These are phyloP conservation scores for Dipodomys spectabilis DNA, from an alignment of 2,113 vertebrate species.

Conservation along the genomic window DNA sequence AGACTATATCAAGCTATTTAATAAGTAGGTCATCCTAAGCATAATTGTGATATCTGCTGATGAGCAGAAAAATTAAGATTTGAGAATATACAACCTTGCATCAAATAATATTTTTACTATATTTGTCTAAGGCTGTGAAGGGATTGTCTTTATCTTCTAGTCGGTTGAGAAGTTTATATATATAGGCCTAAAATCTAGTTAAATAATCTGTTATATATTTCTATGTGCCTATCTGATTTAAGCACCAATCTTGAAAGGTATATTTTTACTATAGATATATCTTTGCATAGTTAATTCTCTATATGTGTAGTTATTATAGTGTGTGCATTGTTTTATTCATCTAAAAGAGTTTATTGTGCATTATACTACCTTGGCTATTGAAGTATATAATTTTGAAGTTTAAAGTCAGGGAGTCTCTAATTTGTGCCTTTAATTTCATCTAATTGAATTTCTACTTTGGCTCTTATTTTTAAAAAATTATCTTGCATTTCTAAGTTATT, in stretches of 20 bases:
- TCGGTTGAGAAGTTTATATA: not conserved
- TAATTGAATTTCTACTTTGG: not conserved
- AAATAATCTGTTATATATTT: not conserved
- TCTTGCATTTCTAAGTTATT: not conserved
- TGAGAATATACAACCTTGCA: not conserved
- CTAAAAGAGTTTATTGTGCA: not conserved
- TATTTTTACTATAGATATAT: not conserved
- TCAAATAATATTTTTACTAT: no score
- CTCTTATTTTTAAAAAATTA: not conserved
- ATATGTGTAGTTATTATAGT: not conserved
- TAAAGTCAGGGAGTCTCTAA: not conserved
- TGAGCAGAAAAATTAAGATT: not conserved
- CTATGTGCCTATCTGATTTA: not conserved
- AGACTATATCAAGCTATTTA: not conserved
- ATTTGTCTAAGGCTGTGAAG: not conserved
- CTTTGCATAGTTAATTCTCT: not conserved
- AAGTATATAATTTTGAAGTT: not conserved
- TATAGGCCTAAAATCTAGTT: not conserved
- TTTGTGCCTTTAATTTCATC: not conserved
- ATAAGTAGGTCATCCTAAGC: not conserved
- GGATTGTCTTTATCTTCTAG: not conserved
- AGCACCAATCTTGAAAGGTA: not conserved
- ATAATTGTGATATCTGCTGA: not conserved
- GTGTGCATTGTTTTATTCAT: not conserved
- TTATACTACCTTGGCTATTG: not conserved